Conservation (phyloP, 1,140 invertebrate genomes). For the Archivesica marissinica region DNA sequence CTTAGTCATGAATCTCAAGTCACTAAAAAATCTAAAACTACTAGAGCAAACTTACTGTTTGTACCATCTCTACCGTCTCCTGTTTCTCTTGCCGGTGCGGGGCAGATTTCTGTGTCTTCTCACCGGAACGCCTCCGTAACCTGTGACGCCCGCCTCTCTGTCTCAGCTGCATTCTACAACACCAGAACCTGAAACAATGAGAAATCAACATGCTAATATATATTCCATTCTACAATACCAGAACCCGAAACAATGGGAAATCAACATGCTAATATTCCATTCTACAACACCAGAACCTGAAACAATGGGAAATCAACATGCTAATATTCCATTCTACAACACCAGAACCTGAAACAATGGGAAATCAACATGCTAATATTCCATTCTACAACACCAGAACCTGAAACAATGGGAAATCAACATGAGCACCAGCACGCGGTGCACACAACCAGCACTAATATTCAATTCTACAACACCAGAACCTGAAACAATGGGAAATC, state of each 20-base stretch:
- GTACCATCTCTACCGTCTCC: slow-evolving; percentile 7
- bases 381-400: slow-evolving; percentile 37
- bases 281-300: slow-evolving; percentile 8
- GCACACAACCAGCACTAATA: not conserved
- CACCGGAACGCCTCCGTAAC: slow-evolving; percentile 13
- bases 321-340: no score
- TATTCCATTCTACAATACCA: slow-evolving; percentile 43
- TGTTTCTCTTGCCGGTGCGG: not conserved
- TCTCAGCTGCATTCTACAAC: slow-evolving; percentile 58
- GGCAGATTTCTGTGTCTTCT: not conserved
- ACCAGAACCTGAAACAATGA: not conserved
- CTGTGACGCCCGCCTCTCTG: slow-evolving; percentile 51
- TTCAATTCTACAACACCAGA: slow-evolving; percentile 35
- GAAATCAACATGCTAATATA: not conserved
- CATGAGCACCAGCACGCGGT: not conserved
- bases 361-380: no score
- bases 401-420: not conserved
- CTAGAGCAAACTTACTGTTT: no score
- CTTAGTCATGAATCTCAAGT: no score
- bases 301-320: not conserved
- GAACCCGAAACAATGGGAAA: not conserved
- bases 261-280: slow-evolving; percentile 12
- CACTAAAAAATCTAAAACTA: no score
- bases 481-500: not conserved
- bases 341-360: no score